A percentile compares a stretch with the other conserved stretches of the same genome.
Conservation (phyloP, 2,888 invertebrate genomes). For the Drosophila aldrichi region DNA sequence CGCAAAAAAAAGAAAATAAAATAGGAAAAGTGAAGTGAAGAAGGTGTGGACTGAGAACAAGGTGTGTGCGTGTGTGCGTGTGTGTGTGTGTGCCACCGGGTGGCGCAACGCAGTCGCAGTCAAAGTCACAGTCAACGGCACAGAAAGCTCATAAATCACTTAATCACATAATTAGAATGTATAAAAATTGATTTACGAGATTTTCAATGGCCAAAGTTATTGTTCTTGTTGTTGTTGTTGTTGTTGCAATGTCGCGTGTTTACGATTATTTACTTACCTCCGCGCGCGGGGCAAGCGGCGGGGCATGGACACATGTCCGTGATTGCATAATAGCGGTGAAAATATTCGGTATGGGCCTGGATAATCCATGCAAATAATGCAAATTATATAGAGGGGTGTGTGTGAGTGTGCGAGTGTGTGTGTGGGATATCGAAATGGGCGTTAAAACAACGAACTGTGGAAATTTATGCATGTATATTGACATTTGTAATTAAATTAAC, state of each 20-base stretch:
- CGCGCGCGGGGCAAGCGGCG: constrained; percentile 3
- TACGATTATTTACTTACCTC: constrained; percentile 70
- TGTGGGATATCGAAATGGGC: constrained; percentile 4
- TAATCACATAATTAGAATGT: constrained; percentile 81
- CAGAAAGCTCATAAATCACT: constrained; percentile 75
- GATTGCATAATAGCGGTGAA: constrained; percentile 46
- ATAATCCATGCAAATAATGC: constrained; percentile 48
- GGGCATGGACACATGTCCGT: constrained; percentile 27
- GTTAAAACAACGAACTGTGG: constrained; percentile 12
- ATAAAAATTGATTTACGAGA: constrained; percentile 82
- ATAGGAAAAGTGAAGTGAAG: constrained; percentile 4
- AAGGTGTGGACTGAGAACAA: constrained; percentile 1
- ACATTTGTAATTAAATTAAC: constrained; percentile 19
- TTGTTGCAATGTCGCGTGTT: constrained; percentile 68
- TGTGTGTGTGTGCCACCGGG: constrained; percentile 33
- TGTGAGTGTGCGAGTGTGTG: background rate
- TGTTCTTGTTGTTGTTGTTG: constrained; percentile 26
- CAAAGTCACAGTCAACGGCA: constrained; percentile 40
- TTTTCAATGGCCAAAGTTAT: constrained; percentile 61
- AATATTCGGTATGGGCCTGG: constrained; percentile 18
- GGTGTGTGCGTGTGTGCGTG: background rate
- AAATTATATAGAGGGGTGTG: constrained; percentile 42
- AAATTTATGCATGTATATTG: constrained; percentile 43
- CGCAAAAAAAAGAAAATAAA: constrained; percentile 5
- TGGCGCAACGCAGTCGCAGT: constrained; percentile 40